Evolutionary conservation across 2,888 invertebrate species (phyloP).

Genomic region (Amiota minor): DNA sequence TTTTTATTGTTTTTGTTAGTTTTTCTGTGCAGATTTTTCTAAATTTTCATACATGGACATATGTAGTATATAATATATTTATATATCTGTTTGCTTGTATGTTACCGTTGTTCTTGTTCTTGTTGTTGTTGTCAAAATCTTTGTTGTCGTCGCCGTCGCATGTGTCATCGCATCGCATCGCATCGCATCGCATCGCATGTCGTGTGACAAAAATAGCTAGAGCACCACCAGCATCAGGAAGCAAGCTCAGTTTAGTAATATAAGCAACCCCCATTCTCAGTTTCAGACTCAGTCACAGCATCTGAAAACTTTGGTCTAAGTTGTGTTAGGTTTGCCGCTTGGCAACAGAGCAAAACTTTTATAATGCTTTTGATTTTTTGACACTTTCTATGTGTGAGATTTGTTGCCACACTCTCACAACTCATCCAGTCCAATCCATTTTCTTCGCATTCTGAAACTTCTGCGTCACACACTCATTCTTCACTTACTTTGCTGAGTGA

Average conservation of each 20-base stretch:
- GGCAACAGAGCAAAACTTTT: slow-evolving; percentile 64
- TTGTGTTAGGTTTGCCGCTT: slow-evolving; percentile 47
- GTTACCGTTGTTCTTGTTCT: slow-evolving; percentile 43
- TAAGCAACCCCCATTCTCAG: background rate
- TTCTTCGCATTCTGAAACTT: too few relatives aligned
- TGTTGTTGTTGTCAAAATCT: background rate
- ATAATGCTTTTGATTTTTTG: slow-evolving; percentile 69
- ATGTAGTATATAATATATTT: slow-evolving; percentile 5
- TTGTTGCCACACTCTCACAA: slow-evolving; percentile 27
- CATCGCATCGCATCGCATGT: slow-evolving; percentile 27
- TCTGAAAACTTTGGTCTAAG: background rate
- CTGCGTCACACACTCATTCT: slow-evolving; percentile 25
- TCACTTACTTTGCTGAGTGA: slow-evolving; percentile 46
- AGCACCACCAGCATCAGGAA: slow-evolving; percentile 34
- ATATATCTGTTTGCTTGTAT: slow-evolving; percentile 21
- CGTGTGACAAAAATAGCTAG: slow-evolving; percentile 57
- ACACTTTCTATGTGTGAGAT: slow-evolving; percentile 50
- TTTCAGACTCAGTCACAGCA: slow-evolving; percentile 20
- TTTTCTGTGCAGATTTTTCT: slow-evolving; percentile 32
- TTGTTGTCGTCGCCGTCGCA: slow-evolving; percentile 33
- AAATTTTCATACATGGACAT: slow-evolving; percentile 4
- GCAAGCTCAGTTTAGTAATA: background rate
- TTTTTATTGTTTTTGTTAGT: background rate
- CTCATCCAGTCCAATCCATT: too few relatives aligned
- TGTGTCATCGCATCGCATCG: slow-evolving; percentile 28